Base-by-base conservation (phyloP, 2,888 invertebrate genomes). In the Cheilosia scutellata region DNA sequence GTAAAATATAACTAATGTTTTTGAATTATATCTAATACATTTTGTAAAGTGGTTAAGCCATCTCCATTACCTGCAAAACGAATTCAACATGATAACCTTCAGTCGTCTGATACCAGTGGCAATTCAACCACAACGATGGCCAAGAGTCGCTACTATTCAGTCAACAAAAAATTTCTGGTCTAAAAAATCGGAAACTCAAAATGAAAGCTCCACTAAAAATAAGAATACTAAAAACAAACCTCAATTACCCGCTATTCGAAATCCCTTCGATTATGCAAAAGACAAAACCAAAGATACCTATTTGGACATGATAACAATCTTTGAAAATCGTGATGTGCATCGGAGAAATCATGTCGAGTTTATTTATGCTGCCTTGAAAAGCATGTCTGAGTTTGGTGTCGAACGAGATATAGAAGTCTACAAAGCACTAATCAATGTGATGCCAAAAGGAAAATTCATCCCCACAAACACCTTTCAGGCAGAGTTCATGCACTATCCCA, bases 321-420 rank as follows among this genome's bases (percentile, higher is more conserved):
- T 96, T 90, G 93, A 95, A 88, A 94, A 93, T 33, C 94, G 94
- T 51, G 95, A 95, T 88, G 94, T 94, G 0, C 94, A 95, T 89
- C 94, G 96, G 84, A 94, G 96, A 79, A 98, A 98, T 53, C 97
- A 98, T 91, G 97, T 98, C 0, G 98, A 98, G 90, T 99, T 99
- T 92, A 97, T 99, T 88, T 96, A 97, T 90, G 95, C 97, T 0
- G 98, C 98, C 0, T 92, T 99, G 84, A 95, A 95, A 72, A 95
- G 96, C 90, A 97, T 99, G 97, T 95, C 97, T 88, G 96, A 96
- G 75, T 99, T 96, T 92, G 97, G 96, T 0, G 97, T 98, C 0
- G 95, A 97, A 71, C 95, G 96, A 90, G 98, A 98, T 91, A 90
- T 97, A 20, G 96, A 96, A 89, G 95, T 95, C 0, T 99, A 99